Percentiles rank a stretch among this genome's conserved stretches.
phyloP scores from a whole-genome alignment of 2,113 vertebrate species.

The Psammodynastes pulverulentus region DNA sequence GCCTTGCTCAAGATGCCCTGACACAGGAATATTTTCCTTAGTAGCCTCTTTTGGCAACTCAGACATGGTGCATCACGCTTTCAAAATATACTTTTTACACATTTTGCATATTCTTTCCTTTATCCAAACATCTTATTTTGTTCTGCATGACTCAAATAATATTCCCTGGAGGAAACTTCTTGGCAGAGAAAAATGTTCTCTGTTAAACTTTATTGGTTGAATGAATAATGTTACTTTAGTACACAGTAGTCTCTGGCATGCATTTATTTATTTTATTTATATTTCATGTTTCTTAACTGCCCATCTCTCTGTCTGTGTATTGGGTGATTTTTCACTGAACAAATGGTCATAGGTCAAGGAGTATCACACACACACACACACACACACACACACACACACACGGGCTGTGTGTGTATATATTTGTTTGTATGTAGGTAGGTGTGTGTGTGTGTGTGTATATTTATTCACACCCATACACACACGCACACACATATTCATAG shows the following conservation, averaged over 20 bases:
- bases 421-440: too few relatives aligned
- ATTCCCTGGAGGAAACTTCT: not conserved
- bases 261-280: conserved; percentile 4
- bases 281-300: not conserved
- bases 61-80: not conserved
- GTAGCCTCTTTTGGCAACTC: conserved; percentile 30
- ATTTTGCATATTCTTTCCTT: conserved; percentile 38
- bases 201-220: conserved; percentile 25
- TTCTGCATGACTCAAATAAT: conserved; percentile 19
- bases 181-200: conserved; percentile 44
- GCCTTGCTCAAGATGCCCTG: conserved; percentile 17
- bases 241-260: conserved; percentile 19
- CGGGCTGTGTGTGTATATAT: too few relatives aligned
- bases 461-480: too few relatives aligned
- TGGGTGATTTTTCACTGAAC: not conserved
- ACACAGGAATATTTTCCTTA: conserved; percentile 42
- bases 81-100: conserved; percentile 13
- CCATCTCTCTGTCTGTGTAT: not conserved
- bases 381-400: not conserved
- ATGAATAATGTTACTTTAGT: conserved; percentile 49
- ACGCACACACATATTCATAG: too few relatives aligned
- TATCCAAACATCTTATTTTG: conserved; percentile 47
- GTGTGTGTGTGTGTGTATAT: too few relatives aligned
- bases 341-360: not conserved
- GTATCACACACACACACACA: not conserved